Percentiles rank a stretch among this genome's conserved stretches.
Evolutionary conservation across 2,888 invertebrate species (phyloP).

Genomic region (Agrotis exclamationis): DNA sequence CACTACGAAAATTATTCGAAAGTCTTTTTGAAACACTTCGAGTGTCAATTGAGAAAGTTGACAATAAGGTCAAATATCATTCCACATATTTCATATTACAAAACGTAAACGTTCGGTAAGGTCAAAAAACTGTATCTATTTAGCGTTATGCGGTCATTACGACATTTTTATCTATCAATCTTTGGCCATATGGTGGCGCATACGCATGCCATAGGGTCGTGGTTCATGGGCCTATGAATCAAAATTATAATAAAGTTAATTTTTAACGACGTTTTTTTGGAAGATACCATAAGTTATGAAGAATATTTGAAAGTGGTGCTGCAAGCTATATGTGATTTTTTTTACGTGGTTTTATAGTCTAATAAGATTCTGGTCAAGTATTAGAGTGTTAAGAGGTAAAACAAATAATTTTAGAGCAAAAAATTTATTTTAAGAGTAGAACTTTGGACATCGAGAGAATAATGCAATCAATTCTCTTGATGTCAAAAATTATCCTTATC

Average conservation of each 20-base stretch:
- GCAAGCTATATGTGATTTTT: not conserved
- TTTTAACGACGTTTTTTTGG: slow-evolving; percentile 44
- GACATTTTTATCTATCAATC: slow-evolving; percentile 73
- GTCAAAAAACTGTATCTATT: slow-evolving; percentile 69
- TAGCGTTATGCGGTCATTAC: slow-evolving; percentile 78
- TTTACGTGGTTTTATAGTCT: too few relatives aligned
- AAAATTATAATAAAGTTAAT: slow-evolving; percentile 57
- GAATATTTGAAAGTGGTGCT: not conserved
- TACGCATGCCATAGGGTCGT: slow-evolving; percentile 39
- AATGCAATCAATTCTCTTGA: too few relatives aligned
- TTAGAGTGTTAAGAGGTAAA: too few relatives aligned
- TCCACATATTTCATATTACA: slow-evolving; percentile 31
- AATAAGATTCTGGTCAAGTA: not conserved
- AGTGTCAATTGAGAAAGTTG: slow-evolving; percentile 23
- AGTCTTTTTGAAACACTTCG: not conserved
- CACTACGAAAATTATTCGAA: not conserved
- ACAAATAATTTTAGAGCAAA: too few relatives aligned
- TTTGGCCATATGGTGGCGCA: slow-evolving; percentile 71
- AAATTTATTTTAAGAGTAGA: too few relatives aligned
- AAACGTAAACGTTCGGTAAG: slow-evolving; percentile 47
- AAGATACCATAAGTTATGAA: not conserved
- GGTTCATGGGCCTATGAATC: slow-evolving; percentile 60
- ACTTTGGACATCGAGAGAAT: too few relatives aligned
- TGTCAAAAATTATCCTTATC: too few relatives aligned
- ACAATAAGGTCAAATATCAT: slow-evolving; percentile 15